Conservation (phyloP, 1,140 invertebrate species). For the Thaumatotibia leucotreta region DNA sequence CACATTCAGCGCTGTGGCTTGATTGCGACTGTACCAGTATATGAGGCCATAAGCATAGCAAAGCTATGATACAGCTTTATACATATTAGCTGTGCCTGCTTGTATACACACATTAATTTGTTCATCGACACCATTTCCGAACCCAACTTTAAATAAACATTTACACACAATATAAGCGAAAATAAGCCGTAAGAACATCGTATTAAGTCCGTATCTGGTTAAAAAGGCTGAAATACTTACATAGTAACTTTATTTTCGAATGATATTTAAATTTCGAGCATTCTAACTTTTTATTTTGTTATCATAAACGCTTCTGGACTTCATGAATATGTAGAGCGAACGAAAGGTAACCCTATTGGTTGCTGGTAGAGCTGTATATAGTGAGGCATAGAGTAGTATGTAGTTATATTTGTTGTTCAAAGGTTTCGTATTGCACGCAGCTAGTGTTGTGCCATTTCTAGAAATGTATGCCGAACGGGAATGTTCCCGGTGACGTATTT, state of each 20-base stretch:
- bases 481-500: not conserved
- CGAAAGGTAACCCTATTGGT: not conserved
- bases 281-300: slow-evolving; percentile 36
- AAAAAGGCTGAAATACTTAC: not conserved
- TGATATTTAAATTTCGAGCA: slow-evolving; percentile 55
- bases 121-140: slow-evolving; percentile 6
- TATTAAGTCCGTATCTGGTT: slow-evolving; percentile 15
- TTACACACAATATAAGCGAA: not conserved
- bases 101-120: slow-evolving; percentile 35
- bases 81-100: slow-evolving; percentile 24
- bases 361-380: not conserved
- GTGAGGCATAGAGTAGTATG: not conserved
- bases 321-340: slow-evolving; percentile 23
- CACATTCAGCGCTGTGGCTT: no score
- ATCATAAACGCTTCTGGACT: slow-evolving; percentile 48
- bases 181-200: not conserved
- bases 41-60: not conserved
- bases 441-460: not conserved
- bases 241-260: slow-evolving; percentile 45
- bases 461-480: not conserved
- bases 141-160: slow-evolving; percentile 3
- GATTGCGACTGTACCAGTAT: not conserved
- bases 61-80: not conserved
- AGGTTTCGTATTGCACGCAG: slow-evolving; percentile 41
- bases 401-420: slow-evolving; percentile 28